phyloP scores from a whole-genome alignment of 2,113 vertebrate species.

The Pseudopodoces humilis region DNA sequence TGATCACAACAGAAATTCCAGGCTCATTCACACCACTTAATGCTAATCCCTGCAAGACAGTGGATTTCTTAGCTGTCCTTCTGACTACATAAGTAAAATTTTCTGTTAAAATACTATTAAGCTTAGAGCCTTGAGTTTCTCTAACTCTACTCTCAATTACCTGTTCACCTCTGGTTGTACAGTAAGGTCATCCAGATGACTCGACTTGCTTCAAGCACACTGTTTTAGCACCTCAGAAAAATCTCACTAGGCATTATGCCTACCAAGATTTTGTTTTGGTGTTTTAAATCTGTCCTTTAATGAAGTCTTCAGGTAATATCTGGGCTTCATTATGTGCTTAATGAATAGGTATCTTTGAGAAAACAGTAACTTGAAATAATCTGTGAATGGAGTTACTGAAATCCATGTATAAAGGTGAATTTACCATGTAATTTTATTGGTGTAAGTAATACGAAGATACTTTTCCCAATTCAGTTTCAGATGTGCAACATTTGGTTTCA shows the following conservation, averaged over 20 bases:
- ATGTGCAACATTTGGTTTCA: background rate
- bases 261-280: background rate
- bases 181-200: background rate
- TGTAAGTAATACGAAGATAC: background rate
- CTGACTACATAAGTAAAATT: background rate
- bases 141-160: background rate
- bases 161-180: background rate
- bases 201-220: background rate
- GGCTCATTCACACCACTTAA: background rate
- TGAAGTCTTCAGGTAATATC: background rate
- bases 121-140: background rate
- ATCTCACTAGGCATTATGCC: background rate
- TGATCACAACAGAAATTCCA: constrained; percentile 1
- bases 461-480: background rate
- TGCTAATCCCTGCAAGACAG: background rate
- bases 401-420: background rate
- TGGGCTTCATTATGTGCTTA: background rate
- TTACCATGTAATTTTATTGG: background rate
- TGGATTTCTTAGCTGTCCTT: background rate
- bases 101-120: background rate
- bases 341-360: background rate
- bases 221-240: background rate
- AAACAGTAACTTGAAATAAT: background rate
- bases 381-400: background rate
- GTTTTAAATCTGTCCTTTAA: background rate